Evolutionary conservation across 2,113 vertebrate genomes (phyloP).

Genomic region (Megaceryle torquata): DNA sequence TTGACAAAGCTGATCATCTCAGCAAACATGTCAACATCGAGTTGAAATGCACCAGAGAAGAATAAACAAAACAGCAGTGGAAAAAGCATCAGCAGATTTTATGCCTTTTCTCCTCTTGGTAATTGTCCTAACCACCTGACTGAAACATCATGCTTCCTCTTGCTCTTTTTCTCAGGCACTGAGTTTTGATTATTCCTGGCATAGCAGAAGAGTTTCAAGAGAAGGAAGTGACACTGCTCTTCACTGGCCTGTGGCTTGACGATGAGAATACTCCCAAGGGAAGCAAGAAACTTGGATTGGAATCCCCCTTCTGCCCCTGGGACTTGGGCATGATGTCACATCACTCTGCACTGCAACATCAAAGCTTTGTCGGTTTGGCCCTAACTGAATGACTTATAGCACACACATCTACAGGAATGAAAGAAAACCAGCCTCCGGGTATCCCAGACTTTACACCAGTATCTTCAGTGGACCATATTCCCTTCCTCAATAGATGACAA

Average conservation of each 20-base stretch:
- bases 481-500: neutral
- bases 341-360: neutral
- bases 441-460: neutral
- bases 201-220: slow-evolving; percentile 23
- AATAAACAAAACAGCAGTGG: neutral
- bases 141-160: slow-evolving; percentile 13
- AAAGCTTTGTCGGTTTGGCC: neutral
- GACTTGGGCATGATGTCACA: neutral
- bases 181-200: slow-evolving; percentile 32
- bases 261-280: slow-evolving; percentile 38
- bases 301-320: slow-evolving; percentile 45
- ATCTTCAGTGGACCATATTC: neutral
- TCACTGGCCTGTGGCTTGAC: neutral
- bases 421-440: neutral
- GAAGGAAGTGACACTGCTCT: slow-evolving; percentile 50
- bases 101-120: neutral
- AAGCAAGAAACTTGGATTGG: slow-evolving; percentile 7
- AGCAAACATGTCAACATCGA: neutral
- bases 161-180: neutral
- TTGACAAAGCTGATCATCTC: neutral
- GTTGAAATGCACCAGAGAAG: neutral
- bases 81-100: neutral
- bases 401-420: neutral
- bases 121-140: neutral
- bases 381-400: neutral